Percentiles rank a stretch among this genome's conserved stretches.
phyloP scores from a whole-genome alignment of 2,113 vertebrate genomes.

The Mormyrus lacerda region DNA sequence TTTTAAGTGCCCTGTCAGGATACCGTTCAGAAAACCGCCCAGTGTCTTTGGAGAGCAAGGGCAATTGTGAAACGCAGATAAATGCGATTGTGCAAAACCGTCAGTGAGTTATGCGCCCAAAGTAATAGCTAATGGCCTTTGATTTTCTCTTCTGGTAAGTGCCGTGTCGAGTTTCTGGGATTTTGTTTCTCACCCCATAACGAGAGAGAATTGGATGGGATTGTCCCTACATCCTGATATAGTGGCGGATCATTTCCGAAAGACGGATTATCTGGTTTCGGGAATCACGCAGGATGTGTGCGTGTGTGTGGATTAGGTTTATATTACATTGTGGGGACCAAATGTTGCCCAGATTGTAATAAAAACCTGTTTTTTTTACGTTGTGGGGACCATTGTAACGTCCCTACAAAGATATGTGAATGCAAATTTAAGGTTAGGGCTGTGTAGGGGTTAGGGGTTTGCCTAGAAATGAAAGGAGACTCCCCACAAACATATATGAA shows the following conservation, averaged over 20 bases:
- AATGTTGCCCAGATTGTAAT: too few relatives aligned
- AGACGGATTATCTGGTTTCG: not conserved
- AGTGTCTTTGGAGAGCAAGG: not conserved
- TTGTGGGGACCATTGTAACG: too few relatives aligned
- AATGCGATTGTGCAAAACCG: not conserved
- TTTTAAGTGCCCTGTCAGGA: not conserved
- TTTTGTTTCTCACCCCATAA: constrained; percentile 11
- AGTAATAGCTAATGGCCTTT: constrained; percentile 7
- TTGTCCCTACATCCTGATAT: not conserved
- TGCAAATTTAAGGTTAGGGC: too few relatives aligned
- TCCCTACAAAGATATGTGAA: not conserved
- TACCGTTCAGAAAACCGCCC: not conserved
- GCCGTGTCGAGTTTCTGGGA: not conserved
- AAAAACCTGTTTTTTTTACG: too few relatives aligned
- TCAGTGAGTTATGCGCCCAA: not conserved
- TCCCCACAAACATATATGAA: too few relatives aligned
- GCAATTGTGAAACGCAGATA: not conserved
- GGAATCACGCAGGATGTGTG: not conserved
- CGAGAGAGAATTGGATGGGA: constrained; percentile 11
- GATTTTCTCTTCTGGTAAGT: constrained; percentile 11
- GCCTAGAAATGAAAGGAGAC: not conserved
- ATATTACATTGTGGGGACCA: too few relatives aligned
- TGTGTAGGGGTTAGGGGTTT: not conserved
- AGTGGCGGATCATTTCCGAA: not conserved
- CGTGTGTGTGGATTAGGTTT: not conserved